Evolutionary conservation across 2,113 vertebrate genomes (phyloP).

Genomic region (Girardinichthys multiradiatus): DNA sequence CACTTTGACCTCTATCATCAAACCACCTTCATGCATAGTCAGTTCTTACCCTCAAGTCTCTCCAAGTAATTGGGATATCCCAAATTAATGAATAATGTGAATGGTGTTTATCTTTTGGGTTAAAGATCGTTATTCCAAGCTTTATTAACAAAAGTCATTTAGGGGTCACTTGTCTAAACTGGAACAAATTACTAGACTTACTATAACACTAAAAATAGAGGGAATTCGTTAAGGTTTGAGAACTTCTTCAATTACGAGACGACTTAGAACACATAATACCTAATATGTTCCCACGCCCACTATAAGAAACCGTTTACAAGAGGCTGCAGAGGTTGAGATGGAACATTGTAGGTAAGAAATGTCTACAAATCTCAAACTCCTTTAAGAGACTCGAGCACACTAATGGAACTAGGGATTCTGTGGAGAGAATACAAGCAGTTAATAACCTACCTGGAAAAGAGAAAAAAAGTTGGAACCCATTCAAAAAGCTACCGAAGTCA

Average conservation of each 20-base stretch:
- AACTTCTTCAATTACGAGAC: not conserved
- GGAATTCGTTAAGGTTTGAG: not conserved
- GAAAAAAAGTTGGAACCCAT: not conserved
- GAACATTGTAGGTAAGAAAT: no score
- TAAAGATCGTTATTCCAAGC: no score
- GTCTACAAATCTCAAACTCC: no score
- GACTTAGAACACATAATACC: not conserved
- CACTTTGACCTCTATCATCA: slow-evolving; percentile 69
- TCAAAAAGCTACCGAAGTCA: no score
- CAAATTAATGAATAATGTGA: slow-evolving; percentile 26
- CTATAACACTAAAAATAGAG: not conserved
- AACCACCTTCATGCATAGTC: slow-evolving; percentile 54
- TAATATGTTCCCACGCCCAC: no score
- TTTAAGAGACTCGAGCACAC: no score
- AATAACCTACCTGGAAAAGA: not conserved
- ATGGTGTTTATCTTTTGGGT: not conserved
- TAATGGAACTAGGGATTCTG: not conserved
- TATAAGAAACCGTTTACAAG: not conserved
- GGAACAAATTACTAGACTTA: not conserved
- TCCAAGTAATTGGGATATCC: slow-evolving; percentile 41
- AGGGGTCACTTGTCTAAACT: no score
- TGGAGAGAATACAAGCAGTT: not conserved
- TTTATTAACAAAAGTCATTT: no score
- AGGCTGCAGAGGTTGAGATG: not conserved
- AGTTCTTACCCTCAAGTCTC: slow-evolving; percentile 14